Percentiles rank a stretch among this genome's conserved stretches.
Conservation (phyloP, 2,797 vertebrate genomes). For the Hirundo rustica region DNA sequence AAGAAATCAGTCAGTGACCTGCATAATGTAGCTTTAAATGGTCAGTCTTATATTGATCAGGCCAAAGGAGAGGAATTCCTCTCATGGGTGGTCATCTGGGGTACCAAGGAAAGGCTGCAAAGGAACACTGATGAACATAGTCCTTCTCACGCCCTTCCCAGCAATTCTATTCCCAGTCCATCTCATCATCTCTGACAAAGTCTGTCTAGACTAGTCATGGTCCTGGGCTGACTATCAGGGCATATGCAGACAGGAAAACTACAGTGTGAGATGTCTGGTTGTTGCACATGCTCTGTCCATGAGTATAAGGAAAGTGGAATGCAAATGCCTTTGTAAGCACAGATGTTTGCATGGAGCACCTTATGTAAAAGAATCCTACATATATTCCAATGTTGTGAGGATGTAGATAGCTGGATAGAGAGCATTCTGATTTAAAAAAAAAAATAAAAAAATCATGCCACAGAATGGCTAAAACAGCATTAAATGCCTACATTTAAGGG, state of each 20-base stretch:
- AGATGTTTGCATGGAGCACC: not conserved
- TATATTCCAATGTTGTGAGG: not conserved
- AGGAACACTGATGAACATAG: not conserved
- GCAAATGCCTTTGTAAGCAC: not conserved
- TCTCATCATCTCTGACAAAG: not conserved
- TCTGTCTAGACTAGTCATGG: not conserved
- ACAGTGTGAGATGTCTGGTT: not conserved
- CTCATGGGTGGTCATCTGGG: accelerated
- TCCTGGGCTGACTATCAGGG: not conserved
- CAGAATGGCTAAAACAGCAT: not conserved
- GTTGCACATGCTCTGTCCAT: not conserved
- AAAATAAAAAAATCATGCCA: not conserved
- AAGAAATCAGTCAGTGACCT: not conserved
- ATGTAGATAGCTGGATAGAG: not conserved
- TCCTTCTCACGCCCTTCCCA: not conserved
- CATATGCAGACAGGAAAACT: not conserved
- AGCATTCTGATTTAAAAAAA: not conserved
- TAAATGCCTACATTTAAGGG: not conserved
- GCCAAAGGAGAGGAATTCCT: not conserved
- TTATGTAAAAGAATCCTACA: not conserved
- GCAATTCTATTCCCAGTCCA: not conserved
- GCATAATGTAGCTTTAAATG: not conserved
- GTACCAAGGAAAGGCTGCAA: not conserved
- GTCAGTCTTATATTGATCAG: not conserved
- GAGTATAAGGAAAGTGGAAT: not conserved